Evolutionary conservation across 2,797 vertebrate genomes (phyloP).

Genomic region (Mallotus villosus): DNA sequence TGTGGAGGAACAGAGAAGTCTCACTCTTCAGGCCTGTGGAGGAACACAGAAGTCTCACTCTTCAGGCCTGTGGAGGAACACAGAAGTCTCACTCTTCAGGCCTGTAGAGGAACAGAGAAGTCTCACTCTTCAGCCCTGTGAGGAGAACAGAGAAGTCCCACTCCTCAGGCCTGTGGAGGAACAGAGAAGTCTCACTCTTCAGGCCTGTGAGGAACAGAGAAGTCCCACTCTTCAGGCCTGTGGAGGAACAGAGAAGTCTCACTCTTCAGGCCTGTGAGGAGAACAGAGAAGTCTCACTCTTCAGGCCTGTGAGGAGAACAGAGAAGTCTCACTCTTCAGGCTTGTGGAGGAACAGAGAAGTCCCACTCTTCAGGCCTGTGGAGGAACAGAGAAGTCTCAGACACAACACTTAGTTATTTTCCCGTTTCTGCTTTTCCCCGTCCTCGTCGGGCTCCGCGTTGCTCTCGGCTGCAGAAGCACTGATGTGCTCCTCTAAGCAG

Average conservation of each 20-base stretch:
- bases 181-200: slow-evolving; percentile 27
- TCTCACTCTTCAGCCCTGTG: slow-evolving; percentile 22
- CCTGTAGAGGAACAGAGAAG: slow-evolving; percentile 18
- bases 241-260: slow-evolving; percentile 20
- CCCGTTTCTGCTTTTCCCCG: not conserved
- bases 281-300: slow-evolving; percentile 24
- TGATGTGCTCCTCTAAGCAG: slow-evolving; percentile 21
- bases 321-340: slow-evolving; percentile 27
- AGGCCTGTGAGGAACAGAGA: slow-evolving; percentile 21
- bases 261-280: slow-evolving; percentile 22
- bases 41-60: slow-evolving; percentile 22
- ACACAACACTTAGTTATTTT: slow-evolving; percentile 38
- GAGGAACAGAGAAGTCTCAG: slow-evolving; percentile 24
- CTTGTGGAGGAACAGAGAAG: slow-evolving; percentile 17
- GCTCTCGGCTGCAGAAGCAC: slow-evolving; percentile 33
- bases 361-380: slow-evolving; percentile 22
- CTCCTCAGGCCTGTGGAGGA: slow-evolving; percentile 21
- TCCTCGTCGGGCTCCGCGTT: slow-evolving; percentile 19
- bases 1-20: slow-evolving; percentile 17
- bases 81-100: slow-evolving; percentile 27
- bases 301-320: slow-evolving; percentile 22
- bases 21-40: slow-evolving; percentile 25
- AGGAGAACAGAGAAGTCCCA: slow-evolving; percentile 24
- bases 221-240: slow-evolving; percentile 23
- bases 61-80: slow-evolving; percentile 21